Conservation (phyloP, 2,113 vertebrate species). For the Gambusia affinis region DNA sequence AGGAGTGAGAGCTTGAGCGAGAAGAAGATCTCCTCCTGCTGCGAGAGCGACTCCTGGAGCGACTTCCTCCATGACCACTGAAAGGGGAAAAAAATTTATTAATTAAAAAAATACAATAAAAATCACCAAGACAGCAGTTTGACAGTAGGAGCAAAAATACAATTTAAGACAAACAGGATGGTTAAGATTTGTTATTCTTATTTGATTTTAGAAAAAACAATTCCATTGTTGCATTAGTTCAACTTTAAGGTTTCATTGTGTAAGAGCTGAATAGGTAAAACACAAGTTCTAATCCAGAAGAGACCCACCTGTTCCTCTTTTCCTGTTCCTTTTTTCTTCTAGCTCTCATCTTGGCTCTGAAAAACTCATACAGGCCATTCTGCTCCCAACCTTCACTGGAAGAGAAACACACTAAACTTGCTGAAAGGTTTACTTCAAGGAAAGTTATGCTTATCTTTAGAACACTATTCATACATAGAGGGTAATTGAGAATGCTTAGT, state of each 20-base stretch:
- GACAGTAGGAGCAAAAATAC: not conserved
- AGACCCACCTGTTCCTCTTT: conserved; percentile 89
- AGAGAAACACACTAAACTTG: conserved; percentile 36
- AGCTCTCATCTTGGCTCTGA: conserved; percentile 97
- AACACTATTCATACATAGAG: too few species aligned
- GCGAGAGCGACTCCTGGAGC: conserved; percentile 89
- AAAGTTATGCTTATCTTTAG: too few species aligned
- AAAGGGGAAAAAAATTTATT: not conserved
- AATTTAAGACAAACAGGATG: too few species aligned
- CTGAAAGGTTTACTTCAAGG: not conserved
- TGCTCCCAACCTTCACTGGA: conserved; percentile 98
- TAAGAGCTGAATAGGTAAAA: too few species aligned
- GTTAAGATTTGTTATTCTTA: not conserved
- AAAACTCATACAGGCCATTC: conserved; percentile 97
- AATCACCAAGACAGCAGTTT: not conserved
- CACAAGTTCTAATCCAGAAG: not conserved
- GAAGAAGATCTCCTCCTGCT: conserved; percentile 93
- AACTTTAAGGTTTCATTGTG: too few species aligned
- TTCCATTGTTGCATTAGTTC: too few species aligned
- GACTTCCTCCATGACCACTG: conserved; percentile 79
- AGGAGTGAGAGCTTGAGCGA: conserved; percentile 90
- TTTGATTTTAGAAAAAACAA: not conserved
- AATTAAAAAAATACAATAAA: not conserved
- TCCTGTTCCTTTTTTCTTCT: conserved; percentile 94
- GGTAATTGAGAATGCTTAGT: too few species aligned